Evolutionary conservation across 92 coral and sea anemone species (phyloP).

Genomic region (Meandrina meandrites): DNA sequence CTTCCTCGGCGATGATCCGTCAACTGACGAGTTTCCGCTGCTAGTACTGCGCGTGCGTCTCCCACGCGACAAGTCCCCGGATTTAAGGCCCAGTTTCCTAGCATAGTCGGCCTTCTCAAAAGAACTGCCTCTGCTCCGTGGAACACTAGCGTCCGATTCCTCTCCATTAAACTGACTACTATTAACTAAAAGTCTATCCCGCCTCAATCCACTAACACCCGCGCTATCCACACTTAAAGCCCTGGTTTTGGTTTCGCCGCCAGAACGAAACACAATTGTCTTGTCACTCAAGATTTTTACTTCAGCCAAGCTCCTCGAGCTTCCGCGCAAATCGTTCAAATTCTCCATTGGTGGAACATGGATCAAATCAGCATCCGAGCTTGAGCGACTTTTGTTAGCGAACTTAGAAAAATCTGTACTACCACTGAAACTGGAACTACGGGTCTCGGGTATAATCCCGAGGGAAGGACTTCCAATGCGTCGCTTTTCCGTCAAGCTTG

Average conservation of each 20-base stretch:
- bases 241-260: slow-evolving; percentile 68
- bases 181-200: slow-evolving; percentile 74
- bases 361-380: slow-evolving; percentile 29
- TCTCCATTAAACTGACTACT: slow-evolving; percentile 64
- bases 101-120: slow-evolving; percentile 88
- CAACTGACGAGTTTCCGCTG: slow-evolving; percentile 54
- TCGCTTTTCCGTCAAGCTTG: slow-evolving; percentile 83
- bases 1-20: slow-evolving; percentile 55
- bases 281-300: slow-evolving; percentile 92
- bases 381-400: slow-evolving; percentile 44
- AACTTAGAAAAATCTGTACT: slow-evolving; percentile 84
- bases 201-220: slow-evolving; percentile 61
- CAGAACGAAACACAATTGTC: slow-evolving; percentile 81
- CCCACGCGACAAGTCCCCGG: slow-evolving; percentile 71
- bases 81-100: slow-evolving; percentile 73
- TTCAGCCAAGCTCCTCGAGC: slow-evolving; percentile 71
- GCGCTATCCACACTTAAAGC: slow-evolving; percentile 78
- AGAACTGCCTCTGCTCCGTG: slow-evolving; percentile 76
- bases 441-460: slow-evolving; percentile 81
- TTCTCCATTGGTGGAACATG: slow-evolving; percentile 36
- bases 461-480: slow-evolving; percentile 89
- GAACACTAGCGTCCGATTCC: slow-evolving; percentile 60
- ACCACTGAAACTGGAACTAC: slow-evolving; percentile 97
- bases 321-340: slow-evolving; percentile 47
- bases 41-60: slow-evolving; percentile 72